Percentiles rank a stretch among this genome's conserved stretches.
Evolutionary conservation across 2,888 invertebrate species (phyloP).

Genomic region (Caenorhabditis auriculariae): DNA sequence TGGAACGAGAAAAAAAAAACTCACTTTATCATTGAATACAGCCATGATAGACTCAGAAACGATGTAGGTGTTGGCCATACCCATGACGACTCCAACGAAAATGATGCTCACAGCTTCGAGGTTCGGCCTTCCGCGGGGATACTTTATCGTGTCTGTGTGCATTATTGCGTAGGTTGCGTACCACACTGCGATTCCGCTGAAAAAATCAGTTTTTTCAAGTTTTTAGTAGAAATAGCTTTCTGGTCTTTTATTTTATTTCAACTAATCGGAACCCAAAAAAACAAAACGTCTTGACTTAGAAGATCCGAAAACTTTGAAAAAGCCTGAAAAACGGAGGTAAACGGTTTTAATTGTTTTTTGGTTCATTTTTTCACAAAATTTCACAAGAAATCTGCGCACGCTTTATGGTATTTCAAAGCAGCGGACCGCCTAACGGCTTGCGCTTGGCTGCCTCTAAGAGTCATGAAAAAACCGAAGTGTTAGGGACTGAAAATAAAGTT

Average conservation of each 20-base stretch:
- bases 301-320: too few species aligned
- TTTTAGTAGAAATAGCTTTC: not conserved
- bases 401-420: too few species aligned
- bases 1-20: not conserved
- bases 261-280: not conserved
- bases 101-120: conserved; percentile 19
- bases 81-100: conserved; percentile 26
- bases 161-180: conserved; percentile 22
- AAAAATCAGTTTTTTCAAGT: conserved; percentile 4
- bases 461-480: too few species aligned
- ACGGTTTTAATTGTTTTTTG: too few species aligned
- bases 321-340: too few species aligned
- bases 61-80: conserved; percentile 22
- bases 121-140: conserved; percentile 19
- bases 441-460: too few species aligned
- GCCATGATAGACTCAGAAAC: conserved; percentile 13
- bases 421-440: too few species aligned
- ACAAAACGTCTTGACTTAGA: not conserved
- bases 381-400: too few species aligned
- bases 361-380: too few species aligned
- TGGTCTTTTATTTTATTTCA: too few species aligned
- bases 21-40: conserved; percentile 8
- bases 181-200: conserved; percentile 27
- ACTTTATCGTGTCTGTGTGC: conserved; percentile 18
- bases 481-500: too few species aligned